These are phyloP conservation scores for Sebastes kiyomatsui DNA, from an alignment of 2,797 vertebrate species.

Conservation along the genomic window DNA sequence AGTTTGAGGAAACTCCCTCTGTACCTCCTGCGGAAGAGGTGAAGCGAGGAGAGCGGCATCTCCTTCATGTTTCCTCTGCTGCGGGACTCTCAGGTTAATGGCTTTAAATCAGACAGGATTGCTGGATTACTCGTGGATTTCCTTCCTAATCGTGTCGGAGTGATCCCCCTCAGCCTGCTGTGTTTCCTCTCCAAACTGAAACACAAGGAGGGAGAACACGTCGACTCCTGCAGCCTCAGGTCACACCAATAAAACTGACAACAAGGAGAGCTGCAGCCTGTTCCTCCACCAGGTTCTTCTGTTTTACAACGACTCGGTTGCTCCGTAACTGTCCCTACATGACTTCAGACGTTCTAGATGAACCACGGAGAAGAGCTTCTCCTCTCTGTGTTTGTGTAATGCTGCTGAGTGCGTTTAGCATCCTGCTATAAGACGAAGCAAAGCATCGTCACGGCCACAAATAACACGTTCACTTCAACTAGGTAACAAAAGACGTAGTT, in stretches of 20 bases:
- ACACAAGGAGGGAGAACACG: background rate
- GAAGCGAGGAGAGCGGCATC: constrained; percentile 37
- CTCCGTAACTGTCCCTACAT: background rate
- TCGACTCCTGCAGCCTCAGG: background rate
- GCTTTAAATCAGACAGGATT: constrained; percentile 74
- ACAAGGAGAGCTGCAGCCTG: background rate
- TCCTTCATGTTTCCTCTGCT: constrained; percentile 46
- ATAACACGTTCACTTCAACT: background rate
- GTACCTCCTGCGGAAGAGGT: constrained; percentile 16
- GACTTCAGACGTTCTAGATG: background rate
- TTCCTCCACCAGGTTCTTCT: background rate
- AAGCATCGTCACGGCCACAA: background rate
- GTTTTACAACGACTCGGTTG: background rate
- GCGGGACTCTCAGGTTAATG: constrained; percentile 50
- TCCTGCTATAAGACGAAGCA: background rate
- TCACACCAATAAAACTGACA: background rate
- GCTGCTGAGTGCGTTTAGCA: background rate
- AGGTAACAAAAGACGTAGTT: background rate
- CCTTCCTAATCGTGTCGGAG: constrained; percentile 64
- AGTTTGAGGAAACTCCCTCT: background rate
- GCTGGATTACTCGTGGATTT: constrained; percentile 73
- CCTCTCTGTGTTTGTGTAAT: background rate
- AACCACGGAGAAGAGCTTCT: background rate
- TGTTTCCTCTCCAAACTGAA: constrained; percentile 27
- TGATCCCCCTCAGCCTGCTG: constrained; percentile 21